These are phyloP conservation scores for Steinernema khuongi DNA, from an alignment of 1,140 invertebrate species.

Conservation along the genomic window DNA sequence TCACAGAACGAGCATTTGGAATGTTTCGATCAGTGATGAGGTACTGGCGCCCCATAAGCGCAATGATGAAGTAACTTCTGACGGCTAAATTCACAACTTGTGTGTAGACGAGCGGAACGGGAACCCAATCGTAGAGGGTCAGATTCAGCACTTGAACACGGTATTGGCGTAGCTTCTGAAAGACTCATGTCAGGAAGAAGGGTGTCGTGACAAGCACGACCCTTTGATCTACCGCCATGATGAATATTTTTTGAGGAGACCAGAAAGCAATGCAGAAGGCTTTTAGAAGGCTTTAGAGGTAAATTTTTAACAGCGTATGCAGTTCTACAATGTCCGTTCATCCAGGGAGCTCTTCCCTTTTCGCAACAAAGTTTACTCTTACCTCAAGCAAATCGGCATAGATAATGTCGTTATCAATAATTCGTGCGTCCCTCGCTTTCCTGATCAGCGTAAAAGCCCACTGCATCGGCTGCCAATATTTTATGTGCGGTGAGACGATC, in stretches of 20 bases:
- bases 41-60: slow-evolving; percentile 51
- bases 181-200: no score
- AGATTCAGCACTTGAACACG: slow-evolving; percentile 51
- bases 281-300: no score
- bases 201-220: no score
- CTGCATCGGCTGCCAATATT: slow-evolving; percentile 56
- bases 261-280: no score
- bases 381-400: slow-evolving; percentile 48
- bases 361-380: background rate
- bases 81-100: slow-evolving; percentile 42
- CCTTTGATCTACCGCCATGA: no score
- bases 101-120: slow-evolving; percentile 49
- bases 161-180: slow-evolving; percentile 53
- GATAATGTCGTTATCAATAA: slow-evolving; percentile 48
- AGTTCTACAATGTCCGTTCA: background rate
- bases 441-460: slow-evolving; percentile 50
- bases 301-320: slow-evolving; percentile 6
- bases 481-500: slow-evolving; percentile 41
- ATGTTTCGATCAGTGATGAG: slow-evolving; percentile 29
- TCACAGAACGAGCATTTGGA: slow-evolving; percentile 11
- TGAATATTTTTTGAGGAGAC: no score
- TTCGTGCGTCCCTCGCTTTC: slow-evolving; percentile 43
- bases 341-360: slow-evolving; percentile 20
- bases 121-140: slow-evolving; percentile 54
- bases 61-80: slow-evolving; percentile 49